These are phyloP conservation scores for Brachymystax lenok DNA, from an alignment of 2,797 vertebrate genomes.

Conservation along the genomic window DNA sequence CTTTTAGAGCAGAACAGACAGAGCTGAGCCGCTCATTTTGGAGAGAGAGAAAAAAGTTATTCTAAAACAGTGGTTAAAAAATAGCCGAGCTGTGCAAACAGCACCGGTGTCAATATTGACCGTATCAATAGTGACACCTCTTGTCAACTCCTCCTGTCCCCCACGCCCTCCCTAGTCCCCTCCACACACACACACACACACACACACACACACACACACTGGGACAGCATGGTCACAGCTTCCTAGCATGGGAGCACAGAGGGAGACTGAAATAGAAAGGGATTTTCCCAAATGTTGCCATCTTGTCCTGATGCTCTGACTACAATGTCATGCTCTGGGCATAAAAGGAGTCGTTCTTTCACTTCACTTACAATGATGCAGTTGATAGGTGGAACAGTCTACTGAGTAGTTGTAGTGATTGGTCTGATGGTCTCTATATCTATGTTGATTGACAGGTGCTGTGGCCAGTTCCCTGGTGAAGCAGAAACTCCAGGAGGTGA, in stretches of 20 bases:
- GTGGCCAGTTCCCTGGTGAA: conserved; percentile 94
- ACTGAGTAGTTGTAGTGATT: not conserved
- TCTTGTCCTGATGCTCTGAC: no score
- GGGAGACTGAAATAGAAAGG: no score
- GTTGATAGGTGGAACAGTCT: not conserved
- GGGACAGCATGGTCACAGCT: not conserved
- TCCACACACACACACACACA: conserved; percentile 30
- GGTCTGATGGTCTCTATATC: conserved; percentile 2
- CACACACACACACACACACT: not conserved
- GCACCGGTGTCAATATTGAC: conserved; percentile 74
- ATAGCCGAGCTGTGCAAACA: conserved; percentile 53
- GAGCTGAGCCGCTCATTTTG: not conserved
- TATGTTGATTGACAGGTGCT: conserved; percentile 79
- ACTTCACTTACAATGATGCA: not conserved
- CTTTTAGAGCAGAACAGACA: not conserved
- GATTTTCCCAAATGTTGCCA: no score
- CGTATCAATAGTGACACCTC: conserved; percentile 52
- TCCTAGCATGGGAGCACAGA: no score
- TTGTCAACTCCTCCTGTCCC: conserved; percentile 36
- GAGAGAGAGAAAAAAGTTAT: conserved; percentile 20
- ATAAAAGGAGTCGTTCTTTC: not conserved
- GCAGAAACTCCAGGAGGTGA: conserved; percentile 92
- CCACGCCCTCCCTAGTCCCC: no score
- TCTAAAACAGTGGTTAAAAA: conserved; percentile 56
- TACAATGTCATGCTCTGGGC: no score